Percentiles rank a stretch among this genome's conserved stretches.
Evolutionary conservation across 2,113 vertebrate genomes (phyloP).

Genomic region (Egretta garzetta): DNA sequence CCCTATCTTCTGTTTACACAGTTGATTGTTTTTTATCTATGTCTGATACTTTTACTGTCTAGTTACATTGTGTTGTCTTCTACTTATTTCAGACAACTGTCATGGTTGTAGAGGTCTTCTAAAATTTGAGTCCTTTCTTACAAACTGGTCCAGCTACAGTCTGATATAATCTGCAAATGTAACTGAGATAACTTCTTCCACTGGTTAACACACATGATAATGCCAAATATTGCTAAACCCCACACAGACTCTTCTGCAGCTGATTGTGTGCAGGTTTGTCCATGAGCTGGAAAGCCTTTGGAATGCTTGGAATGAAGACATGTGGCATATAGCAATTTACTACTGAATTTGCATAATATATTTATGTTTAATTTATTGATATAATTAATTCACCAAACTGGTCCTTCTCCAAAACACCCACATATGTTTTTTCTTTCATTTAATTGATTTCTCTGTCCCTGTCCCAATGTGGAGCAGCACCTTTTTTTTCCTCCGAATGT

Average conservation of each 20-base stretch:
- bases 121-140: background rate
- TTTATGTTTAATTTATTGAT: background rate
- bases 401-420: background rate
- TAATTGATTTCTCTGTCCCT: background rate
- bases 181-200: background rate
- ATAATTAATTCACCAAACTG: background rate
- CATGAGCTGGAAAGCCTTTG: background rate
- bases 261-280: background rate
- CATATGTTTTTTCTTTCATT: background rate
- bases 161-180: background rate
- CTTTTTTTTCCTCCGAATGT: background rate
- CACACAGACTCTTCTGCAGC: background rate
- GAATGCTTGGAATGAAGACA: background rate
- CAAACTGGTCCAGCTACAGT: background rate
- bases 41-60: background rate
- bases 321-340: background rate
- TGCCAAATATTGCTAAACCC: background rate
- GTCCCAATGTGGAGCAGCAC: background rate
- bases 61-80: background rate
- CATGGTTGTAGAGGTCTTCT: background rate
- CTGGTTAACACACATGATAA: background rate
- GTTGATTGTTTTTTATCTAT: background rate
- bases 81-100: background rate
- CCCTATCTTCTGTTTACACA: background rate
- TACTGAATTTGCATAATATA: background rate